Evolutionary conservation across 2,113 vertebrate genomes (phyloP).

Genomic region (Dunckerocampus dactyliophorus): DNA sequence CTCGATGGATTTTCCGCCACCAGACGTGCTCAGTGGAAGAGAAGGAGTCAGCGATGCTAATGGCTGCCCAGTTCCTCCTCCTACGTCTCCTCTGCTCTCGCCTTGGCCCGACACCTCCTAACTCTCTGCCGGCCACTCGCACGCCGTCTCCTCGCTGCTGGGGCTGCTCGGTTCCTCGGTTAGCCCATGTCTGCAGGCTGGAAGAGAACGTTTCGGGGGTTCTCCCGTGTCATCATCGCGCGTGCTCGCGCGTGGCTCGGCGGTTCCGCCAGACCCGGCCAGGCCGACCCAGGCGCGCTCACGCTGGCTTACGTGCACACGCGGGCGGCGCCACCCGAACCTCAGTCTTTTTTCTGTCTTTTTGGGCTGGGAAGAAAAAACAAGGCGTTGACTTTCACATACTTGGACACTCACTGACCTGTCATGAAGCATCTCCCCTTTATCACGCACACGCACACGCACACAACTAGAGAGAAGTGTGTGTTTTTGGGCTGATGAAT

Average conservation of each 20-base stretch:
- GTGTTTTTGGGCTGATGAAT: no score
- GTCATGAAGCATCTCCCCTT: no score
- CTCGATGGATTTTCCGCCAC: background rate
- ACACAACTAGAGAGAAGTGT: no score
- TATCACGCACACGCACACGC: no score
- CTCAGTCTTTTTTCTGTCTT: no score
- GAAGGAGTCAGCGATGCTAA: conserved; percentile 53
- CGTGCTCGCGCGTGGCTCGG: conserved; percentile 30
- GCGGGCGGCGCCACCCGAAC: no score
- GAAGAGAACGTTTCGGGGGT: background rate
- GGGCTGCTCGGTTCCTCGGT: conserved; percentile 16
- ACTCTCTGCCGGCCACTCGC: conserved; percentile 1
- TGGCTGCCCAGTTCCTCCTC: conserved; percentile 63
- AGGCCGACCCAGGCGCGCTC: no score
- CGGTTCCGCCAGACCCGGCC: no score
- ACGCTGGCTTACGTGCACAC: no score
- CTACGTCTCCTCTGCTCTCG: conserved; percentile 23
- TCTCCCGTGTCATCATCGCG: conserved; percentile 49
- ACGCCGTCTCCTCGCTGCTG: conserved; percentile 2
- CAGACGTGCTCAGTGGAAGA: conserved; percentile 17
- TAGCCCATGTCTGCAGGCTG: conserved; percentile 41
- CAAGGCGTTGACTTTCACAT: no score
- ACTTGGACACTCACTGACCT: no score
- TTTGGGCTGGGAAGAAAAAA: no score
- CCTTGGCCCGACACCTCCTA: conserved; percentile 16